Evolutionary conservation across 2,797 vertebrate genomes (phyloP), one percentile per base, ranked within the genome.

Genomic region (Phrynocephalus guinanensis): DNA sequence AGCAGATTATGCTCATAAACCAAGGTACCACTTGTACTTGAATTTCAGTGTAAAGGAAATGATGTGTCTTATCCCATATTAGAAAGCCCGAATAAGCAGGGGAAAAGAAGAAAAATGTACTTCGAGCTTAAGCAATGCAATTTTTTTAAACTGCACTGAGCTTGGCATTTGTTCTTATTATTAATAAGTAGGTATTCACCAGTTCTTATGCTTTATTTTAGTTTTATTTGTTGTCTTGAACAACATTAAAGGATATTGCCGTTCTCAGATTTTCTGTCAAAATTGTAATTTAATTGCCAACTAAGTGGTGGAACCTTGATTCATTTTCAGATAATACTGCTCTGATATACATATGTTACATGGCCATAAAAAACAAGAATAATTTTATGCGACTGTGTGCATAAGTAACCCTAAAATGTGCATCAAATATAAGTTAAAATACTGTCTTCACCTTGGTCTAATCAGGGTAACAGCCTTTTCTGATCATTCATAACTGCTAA

Each of bases 131-230:
- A 1, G 30, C 75, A 79, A 86, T 10, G 38, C 15, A 28, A 16
- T 82, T 26, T 22, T 11, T 2, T 0, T 0, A 80, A 83, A 22
- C 70, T 93, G 30, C n/a, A 5, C 75, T 87, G 83, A 93, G 81
- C 72, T 91, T 93, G 85, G 26, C 11, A 63, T 79, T 80, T 86
- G 84, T 91, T 77, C 48, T 90, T 85, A 68, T 80, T 79, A 30
- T 52, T 91, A 30, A 63, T 88, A 88, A 68, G 85, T 90, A 91
- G 89, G 60, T 16, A 80, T n/a, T 33, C 88, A 66, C 73, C 50
- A 30, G 15, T 30, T 38, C 9, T 70, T 70, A 2, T 26, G 30
- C 15, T 22, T 56, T 63, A 71, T 24, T 70, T 70, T n/a, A 68
- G n/a, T 70, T 48, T 78, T 52, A 52, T 50, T 78, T 66, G n/a